phyloP scores from a whole-genome alignment of 2,797 vertebrate genomes.

The Labroides dimidiatus region DNA sequence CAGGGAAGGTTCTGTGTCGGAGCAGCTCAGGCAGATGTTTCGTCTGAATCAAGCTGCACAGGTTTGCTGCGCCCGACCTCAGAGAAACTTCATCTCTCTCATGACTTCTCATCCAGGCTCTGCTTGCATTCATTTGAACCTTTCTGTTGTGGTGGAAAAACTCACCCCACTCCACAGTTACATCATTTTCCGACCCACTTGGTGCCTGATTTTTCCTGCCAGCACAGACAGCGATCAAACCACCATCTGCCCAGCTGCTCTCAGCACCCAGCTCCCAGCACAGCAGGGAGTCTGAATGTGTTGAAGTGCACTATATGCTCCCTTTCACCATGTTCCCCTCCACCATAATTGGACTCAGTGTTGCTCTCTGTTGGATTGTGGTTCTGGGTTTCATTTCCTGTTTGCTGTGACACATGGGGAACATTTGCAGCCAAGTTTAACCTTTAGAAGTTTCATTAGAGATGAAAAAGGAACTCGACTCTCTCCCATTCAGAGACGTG shows the following conservation, averaged over 20 bases:
- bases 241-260: conserved; percentile 38
- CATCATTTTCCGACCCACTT: neutral
- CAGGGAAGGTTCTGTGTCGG: too few species aligned
- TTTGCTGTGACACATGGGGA: neutral
- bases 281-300: conserved; percentile 12
- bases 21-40: too few species aligned
- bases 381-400: neutral
- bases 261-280: neutral
- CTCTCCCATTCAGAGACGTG: too few species aligned
- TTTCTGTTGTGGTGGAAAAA: neutral
- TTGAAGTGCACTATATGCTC: conserved; percentile 7
- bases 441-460: too few species aligned
- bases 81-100: too few species aligned
- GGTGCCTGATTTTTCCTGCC: conserved; percentile 4
- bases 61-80: too few species aligned
- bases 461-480: too few species aligned
- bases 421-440: neutral
- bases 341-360: neutral
- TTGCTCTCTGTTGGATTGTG: neutral
- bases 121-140: neutral
- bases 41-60: too few species aligned
- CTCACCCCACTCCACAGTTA: neutral
- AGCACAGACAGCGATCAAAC: conserved; percentile 28
- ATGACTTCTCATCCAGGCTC: neutral
- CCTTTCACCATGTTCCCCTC: conserved; percentile 5